Base-by-base conservation (phyloP, 30 jellyfish, hydroid and myxozoan genomes). In the Aurelia coerulea region DNA sequence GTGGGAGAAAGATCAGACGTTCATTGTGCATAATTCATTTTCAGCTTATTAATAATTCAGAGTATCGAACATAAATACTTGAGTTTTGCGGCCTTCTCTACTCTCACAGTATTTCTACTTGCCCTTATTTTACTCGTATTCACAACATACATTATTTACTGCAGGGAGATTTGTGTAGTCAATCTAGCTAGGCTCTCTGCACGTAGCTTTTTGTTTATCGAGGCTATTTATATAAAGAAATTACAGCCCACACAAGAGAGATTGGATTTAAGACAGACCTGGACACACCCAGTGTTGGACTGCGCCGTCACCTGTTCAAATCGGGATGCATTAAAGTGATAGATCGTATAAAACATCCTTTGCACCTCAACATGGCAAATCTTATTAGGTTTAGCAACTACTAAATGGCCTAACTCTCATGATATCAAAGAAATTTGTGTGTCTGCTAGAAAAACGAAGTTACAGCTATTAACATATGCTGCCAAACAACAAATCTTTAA, bases 1-100 rank as follows among this genome's bases (percentile, higher is more conserved):
- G 96, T 51, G 62, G 39, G 76, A 70, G 56, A 65, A 65, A 78
- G 84, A 88, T 88, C 96, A 88, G 96, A 88, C 96, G 79, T 85
- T 32, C 13, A 78, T 79, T 72, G 39, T 88, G 91, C 87, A 88
- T 88, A 54, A 88, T 88, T 88, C 87, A 88, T 88, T 62, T 88
- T 72, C 89, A 88, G 58, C 84, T 88, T 46, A 79, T 88, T 53
- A 88, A 88, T 88, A 29, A 88, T 88, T 88, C 79, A 88, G 14
- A 5, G 78, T 23, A 73, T 84, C 78, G 19, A 13, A 60, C 72
- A 33, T 19, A 76, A 76, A 60, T 19, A 73, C 42, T 18, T n/a
- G 34, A 34, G 60, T 19, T n/a, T 51, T 35, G 62, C 67, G 65
- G 67, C 65, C 64, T 50, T 49, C 42, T 23, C 29, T 33, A 9